Base-by-base conservation (phyloP, 2,797 vertebrate species). In the Enteromius unitaeniatus region DNA sequence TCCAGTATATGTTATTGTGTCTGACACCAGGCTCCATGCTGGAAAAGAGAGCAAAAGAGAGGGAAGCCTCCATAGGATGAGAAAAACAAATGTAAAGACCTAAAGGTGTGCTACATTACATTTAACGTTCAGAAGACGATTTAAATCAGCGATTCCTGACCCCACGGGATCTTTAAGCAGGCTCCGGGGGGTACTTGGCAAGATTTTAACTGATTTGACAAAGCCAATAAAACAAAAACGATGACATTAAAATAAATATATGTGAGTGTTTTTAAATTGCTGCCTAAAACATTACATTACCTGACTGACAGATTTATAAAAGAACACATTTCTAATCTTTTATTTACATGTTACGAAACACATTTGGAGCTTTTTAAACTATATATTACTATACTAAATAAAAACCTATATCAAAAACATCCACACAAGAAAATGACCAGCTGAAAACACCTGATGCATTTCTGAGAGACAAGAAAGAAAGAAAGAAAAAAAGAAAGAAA, bases 1-100 rank as follows among this genome's bases (percentile, higher is more conserved):
- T 95, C 92, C 93, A 93, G 93, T 88, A 92, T 90, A 84, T 91
- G 94, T 95, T 94, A 93, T 93, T 93, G 94, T 94, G 94, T 95
- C 95, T 96, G 95, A 95, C 93, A 93, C 92, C 92, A 93, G 89
- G 88, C 91, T 90, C 88, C 90, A 90, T 88, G 84, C 90, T 64
- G 64, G 68, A 92, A 91, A 90, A 75, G 89, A 88, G 70, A 79
- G 69, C 70, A 79, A 81, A 9, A 31, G 65, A 37, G 67, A 65
- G 37, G 92, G 91, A 91, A 93, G 93, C 95, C 93, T 93, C 91
- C 94, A 88, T 5, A 69, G 82, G 37, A 81, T 62, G 68, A 13
- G 79, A 81, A 81, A 73, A 65, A 47, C 11, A 51, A 51, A 82
- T 28, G n/a, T 26, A 55, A 76, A 76, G 45, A 37, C 15, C 31